These are phyloP conservation scores for Sturnira hondurensis DNA, from an alignment of 2,113 vertebrate species.

Conservation along the genomic window DNA sequence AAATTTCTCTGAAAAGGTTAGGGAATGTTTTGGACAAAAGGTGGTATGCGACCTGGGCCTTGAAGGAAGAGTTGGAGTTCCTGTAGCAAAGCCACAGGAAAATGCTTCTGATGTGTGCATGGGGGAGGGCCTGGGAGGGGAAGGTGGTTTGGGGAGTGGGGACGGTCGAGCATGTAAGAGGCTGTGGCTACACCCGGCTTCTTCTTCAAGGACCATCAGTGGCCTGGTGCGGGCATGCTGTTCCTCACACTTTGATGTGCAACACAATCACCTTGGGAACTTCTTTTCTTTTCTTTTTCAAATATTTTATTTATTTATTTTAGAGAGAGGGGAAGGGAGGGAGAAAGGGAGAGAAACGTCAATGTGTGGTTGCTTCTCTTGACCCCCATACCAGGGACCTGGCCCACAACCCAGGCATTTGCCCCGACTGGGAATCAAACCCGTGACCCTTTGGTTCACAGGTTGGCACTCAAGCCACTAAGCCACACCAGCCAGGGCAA, in stretches of 20 bases:
- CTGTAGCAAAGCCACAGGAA: not conserved
- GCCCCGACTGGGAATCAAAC: no score
- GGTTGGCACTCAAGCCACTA: no score
- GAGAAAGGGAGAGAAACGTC: no score
- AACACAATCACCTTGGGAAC: not conserved
- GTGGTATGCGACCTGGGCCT: not conserved
- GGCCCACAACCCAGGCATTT: no score
- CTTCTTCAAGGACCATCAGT: not conserved
- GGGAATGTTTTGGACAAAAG: not conserved
- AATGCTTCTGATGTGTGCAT: not conserved
- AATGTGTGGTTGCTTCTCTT: no score
- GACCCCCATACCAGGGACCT: no score
- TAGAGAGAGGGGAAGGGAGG: no score
- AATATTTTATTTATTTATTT: no score
- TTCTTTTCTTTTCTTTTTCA: constrained; percentile 1
- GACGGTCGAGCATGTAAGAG: not conserved
- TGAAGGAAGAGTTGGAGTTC: not conserved
- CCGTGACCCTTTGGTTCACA: no score
- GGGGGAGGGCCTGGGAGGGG: not conserved
- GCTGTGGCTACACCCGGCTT: not conserved
- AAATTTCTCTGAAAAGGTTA: not conserved
- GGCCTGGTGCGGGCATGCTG: not conserved
- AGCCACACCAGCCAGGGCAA: not conserved
- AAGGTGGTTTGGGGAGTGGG: not conserved
- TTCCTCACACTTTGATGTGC: not conserved